Evolutionary conservation across 2,888 invertebrate species (phyloP).

Genomic region (Bembecia ichneumoniformis): DNA sequence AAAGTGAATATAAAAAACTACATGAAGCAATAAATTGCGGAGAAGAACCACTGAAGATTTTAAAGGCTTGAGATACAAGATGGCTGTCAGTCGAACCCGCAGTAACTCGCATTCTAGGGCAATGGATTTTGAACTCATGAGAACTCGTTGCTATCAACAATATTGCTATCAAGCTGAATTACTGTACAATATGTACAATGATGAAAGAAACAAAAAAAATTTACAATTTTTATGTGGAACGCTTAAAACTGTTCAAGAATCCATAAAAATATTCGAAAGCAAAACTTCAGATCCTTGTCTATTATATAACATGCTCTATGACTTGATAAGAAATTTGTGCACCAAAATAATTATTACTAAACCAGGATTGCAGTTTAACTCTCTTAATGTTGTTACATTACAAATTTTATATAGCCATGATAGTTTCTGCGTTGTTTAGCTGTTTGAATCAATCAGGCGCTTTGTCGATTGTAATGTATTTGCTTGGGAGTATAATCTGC

Average conservation of each 20-base stretch:
- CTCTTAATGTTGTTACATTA: no score
- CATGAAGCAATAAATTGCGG: constrained; percentile 21
- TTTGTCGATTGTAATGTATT: no score
- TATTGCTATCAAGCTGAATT: neutral
- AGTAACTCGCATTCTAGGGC: constrained; percentile 16
- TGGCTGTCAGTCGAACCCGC: constrained; percentile 26
- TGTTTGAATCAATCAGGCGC: no score
- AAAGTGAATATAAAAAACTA: constrained; percentile 16
- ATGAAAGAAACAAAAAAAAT: no score
- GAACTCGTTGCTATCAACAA: constrained; percentile 12
- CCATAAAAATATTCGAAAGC: neutral
- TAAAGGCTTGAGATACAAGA: constrained; percentile 16
- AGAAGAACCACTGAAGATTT: constrained; percentile 21
- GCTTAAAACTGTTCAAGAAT: neutral
- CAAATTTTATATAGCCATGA: no score
- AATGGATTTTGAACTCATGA: constrained; percentile 23
- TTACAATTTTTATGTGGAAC: neutral
- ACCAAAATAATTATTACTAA: neutral
- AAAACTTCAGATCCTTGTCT: neutral
- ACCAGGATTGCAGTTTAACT: no score
- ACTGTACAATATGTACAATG: constrained; percentile 2
- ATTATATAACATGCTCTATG: neutral
- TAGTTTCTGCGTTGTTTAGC: no score
- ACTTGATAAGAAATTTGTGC: neutral
- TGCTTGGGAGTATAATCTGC: no score